Conservation (phyloP, 2,888 invertebrate species). For the Tuberolachnus salignus region DNA sequence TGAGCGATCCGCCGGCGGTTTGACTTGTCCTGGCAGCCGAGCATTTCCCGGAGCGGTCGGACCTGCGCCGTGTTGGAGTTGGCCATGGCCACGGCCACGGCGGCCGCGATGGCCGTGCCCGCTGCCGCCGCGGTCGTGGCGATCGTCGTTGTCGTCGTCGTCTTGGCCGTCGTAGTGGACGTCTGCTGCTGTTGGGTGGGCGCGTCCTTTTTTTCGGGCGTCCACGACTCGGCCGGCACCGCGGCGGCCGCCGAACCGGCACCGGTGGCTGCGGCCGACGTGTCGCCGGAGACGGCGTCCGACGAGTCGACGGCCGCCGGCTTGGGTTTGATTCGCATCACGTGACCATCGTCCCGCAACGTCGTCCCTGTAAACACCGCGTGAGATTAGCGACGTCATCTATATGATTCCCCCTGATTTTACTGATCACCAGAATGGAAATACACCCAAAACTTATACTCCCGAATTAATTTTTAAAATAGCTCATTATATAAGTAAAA, state of each 20-base stretch:
- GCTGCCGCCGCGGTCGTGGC: conserved; percentile 57
- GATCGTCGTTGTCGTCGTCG: conserved; percentile 14
- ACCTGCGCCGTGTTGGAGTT: conserved; percentile 27
- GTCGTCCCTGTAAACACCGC: conserved; percentile 34
- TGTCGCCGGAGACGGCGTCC: conserved; percentile 57
- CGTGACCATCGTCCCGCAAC: conserved; percentile 36
- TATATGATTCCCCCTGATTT: no score
- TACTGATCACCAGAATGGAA: no score
- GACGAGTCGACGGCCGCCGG: conserved; percentile 52
- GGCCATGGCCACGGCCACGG: conserved; percentile 30
- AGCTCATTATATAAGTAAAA: no score
- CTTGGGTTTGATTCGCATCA: conserved; percentile 51
- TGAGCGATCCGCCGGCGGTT: conserved; percentile 70
- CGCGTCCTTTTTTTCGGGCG: conserved; percentile 44
- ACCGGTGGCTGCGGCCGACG: conserved; percentile 35
- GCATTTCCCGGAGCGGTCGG: conserved; percentile 64
- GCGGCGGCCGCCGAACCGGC: background rate
- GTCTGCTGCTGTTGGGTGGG: conserved; percentile 33
- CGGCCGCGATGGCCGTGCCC: conserved; percentile 56
- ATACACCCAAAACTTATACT: no score
- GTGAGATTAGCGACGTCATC: background rate
- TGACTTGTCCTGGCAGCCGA: conserved; percentile 72
- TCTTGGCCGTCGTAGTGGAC: conserved; percentile 54
- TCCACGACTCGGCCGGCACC: conserved; percentile 37
- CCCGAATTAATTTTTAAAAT: no score